phyloP scores from a whole-genome alignment of 2,113 vertebrate species.

The Oxyruncus cristatus region DNA sequence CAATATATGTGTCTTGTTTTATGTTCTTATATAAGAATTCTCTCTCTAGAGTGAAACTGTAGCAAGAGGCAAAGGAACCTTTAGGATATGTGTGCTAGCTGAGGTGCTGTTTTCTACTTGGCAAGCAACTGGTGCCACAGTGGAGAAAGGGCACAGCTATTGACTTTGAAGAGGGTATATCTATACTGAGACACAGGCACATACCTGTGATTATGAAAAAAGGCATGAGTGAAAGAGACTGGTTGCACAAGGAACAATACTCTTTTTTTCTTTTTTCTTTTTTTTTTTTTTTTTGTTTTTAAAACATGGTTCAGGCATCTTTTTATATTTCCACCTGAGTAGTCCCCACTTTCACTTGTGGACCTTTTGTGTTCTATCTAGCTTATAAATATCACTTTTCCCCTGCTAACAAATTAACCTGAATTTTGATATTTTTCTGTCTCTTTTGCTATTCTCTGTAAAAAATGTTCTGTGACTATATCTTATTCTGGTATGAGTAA shows the following conservation, averaged over 20 bases:
- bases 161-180: neutral
- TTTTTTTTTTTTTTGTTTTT: neutral
- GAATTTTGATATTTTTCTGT: neutral
- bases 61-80: neutral
- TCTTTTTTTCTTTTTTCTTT: no score
- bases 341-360: neutral
- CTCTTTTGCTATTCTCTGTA: fast-evolving
- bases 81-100: neutral
- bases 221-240: neutral
- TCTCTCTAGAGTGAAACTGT: neutral
- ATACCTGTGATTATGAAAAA: neutral
- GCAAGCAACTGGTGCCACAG: neutral
- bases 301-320: fast-evolving
- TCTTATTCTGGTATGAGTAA: neutral
- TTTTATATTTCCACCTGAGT: neutral
- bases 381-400: neutral
- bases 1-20: neutral
- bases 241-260: neutral
- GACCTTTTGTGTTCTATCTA: neutral
- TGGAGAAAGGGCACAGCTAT: neutral
- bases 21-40: neutral
- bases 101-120: neutral
- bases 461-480: neutral
- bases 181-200: neutral
- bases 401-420: neutral